These are phyloP conservation scores for Ephialtes manifestator DNA, from an alignment of 2,888 invertebrate species.

Conservation along the genomic window DNA sequence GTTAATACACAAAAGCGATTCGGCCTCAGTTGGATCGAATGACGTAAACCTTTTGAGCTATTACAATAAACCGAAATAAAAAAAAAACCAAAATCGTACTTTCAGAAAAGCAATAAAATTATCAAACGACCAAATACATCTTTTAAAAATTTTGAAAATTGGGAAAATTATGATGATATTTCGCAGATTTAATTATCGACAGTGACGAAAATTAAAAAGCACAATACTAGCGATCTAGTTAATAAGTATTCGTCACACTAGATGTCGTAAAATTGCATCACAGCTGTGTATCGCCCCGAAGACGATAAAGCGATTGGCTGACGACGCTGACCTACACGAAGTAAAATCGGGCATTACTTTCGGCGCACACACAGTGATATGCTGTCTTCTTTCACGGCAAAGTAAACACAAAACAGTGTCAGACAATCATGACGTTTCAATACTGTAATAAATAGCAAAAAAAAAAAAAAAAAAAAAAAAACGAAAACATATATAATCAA, in stretches of 20 bases:
- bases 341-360: not conserved
- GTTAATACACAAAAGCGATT: no score
- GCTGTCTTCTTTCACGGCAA: conserved; percentile 58
- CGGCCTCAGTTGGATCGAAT: no score
- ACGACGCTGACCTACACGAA: not conserved
- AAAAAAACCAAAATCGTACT: no score
- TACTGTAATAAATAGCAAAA: conserved; percentile 48
- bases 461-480: no score
- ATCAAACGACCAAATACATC: no score
- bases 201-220: not conserved
- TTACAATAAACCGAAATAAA: no score
- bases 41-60: no score
- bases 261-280: not conserved
- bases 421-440: conserved; percentile 62
- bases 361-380: conserved; percentile 13
- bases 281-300: not conserved
- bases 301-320: not conserved
- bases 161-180: no score
- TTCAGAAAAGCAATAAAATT: no score
- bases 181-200: no score
- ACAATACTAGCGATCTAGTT: not conserved
- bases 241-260: conserved; percentile 13
- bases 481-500: conserved; percentile 17
- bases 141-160: no score
- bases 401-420: conserved; percentile 67